A percentile compares a stretch with the other conserved stretches of the same genome.
These are phyloP conservation scores for Rhynchopsitta pachyrhyncha DNA, from an alignment of 2,113 vertebrate genomes.

Conservation along the genomic window DNA sequence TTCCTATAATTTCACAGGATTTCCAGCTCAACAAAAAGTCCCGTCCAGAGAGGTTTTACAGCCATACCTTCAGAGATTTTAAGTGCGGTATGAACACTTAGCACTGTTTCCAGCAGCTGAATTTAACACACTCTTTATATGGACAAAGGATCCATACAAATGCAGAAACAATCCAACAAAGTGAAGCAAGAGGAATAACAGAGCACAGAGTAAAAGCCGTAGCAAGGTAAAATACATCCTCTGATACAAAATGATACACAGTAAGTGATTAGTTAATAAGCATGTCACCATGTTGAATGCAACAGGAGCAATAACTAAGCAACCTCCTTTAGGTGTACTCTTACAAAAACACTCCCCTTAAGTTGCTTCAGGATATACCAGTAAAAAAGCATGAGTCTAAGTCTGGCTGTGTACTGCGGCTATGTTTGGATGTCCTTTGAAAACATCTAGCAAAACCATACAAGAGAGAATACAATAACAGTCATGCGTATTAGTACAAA, in stretches of 20 bases:
- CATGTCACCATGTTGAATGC: not conserved
- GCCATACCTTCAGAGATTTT: not conserved
- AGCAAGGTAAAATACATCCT: not conserved
- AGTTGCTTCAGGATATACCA: not conserved
- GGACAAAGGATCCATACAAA: not conserved
- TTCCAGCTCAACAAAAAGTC: slow-evolving; percentile 6
- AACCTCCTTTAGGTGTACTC: not conserved
- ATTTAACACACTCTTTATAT: not conserved
- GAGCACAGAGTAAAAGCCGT: not conserved
- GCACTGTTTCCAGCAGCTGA: not conserved
- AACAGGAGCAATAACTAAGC: not conserved
- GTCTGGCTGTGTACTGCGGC: not conserved
- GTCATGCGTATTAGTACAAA: not conserved
- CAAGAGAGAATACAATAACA: not conserved
- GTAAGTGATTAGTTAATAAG: not conserved
- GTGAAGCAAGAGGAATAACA: not conserved
- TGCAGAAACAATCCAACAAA: not conserved
- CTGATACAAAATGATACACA: not conserved
- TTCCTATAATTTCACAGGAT: not conserved
- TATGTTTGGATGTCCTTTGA: not conserved
- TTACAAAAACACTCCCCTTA: not conserved
- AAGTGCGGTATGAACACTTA: not conserved
- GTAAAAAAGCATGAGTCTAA: not conserved
- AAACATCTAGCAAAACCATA: not conserved
- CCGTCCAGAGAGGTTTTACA: not conserved